Evolutionary conservation across 2,113 vertebrate species (phyloP).

Genomic region (Electrona antarctica): DNA sequence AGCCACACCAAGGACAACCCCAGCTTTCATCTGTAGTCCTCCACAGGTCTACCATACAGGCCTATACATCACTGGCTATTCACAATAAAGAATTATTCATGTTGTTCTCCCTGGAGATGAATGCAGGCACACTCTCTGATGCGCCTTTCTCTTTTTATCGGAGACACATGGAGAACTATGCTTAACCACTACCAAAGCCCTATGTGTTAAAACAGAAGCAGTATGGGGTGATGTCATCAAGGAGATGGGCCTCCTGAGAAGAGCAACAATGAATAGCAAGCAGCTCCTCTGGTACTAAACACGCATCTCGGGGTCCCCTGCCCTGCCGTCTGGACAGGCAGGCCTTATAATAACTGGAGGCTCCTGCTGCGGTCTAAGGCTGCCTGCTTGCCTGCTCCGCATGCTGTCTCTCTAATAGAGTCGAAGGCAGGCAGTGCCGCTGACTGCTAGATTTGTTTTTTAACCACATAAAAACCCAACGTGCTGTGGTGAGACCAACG

Average conservation of each 20-base stretch:
- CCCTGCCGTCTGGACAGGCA: slow-evolving; percentile 10
- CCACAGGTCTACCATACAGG: slow-evolving; percentile 24
- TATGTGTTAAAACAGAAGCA: slow-evolving; percentile 7
- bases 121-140: background rate
- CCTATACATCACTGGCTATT: slow-evolving; percentile 32
- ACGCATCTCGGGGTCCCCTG: slow-evolving; percentile 15
- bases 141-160: slow-evolving; percentile 5
- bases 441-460: background rate
- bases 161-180: background rate
- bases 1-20: slow-evolving; percentile 2
- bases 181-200: slow-evolving; percentile 13
- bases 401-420: slow-evolving; percentile 24
- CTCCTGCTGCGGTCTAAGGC: slow-evolving; percentile 45
- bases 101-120: slow-evolving; percentile 7
- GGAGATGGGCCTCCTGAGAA: slow-evolving; percentile 50
- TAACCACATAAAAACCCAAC: background rate
- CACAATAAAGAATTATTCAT: slow-evolving; percentile 45
- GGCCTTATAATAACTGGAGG: slow-evolving; percentile 48
- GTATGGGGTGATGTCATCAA: slow-evolving; percentile 37
- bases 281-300: slow-evolving; percentile 42
- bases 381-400: slow-evolving; percentile 10
- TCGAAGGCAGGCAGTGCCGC: background rate
- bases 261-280: slow-evolving; percentile 44
- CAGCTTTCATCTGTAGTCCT: slow-evolving; percentile 48
- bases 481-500: background rate